Percentiles rank a stretch among this genome's conserved stretches.
These are phyloP conservation scores for Suillia variegata DNA, from an alignment of 2,888 invertebrate species.

Conservation along the genomic window DNA sequence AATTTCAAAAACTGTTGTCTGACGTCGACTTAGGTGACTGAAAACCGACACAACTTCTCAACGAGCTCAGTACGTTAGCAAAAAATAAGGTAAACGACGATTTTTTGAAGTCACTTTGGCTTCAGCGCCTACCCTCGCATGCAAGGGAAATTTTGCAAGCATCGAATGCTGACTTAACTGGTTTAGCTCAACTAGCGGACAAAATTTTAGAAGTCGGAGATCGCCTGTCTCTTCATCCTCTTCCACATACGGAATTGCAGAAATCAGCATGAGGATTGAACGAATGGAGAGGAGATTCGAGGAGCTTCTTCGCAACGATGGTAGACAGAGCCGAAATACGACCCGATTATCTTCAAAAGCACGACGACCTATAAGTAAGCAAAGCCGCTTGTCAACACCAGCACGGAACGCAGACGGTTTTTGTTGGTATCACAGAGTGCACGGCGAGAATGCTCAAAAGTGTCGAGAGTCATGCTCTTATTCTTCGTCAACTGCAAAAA, in stretches of 20 bases:
- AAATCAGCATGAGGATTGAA: not conserved
- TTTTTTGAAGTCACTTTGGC: constrained; percentile 21
- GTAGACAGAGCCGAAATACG: not conserved
- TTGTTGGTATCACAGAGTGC: constrained; percentile 23
- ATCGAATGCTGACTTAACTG: constrained; percentile 14
- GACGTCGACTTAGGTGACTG: constrained; percentile 28
- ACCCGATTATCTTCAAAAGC: not conserved
- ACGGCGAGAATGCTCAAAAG: constrained; percentile 16
- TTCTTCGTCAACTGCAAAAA: constrained; percentile 16
- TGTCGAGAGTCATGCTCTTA: constrained; percentile 20
- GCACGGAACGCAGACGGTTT: not conserved
- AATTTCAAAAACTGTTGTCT: constrained; percentile 24
- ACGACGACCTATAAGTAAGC: not conserved
- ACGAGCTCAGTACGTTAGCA: constrained; percentile 23
- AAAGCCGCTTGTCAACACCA: not conserved
- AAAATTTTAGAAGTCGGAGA: constrained; percentile 15
- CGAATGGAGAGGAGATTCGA: not conserved
- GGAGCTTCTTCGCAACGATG: not conserved
- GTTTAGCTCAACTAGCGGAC: constrained; percentile 12
- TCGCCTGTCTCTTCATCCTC: not conserved
- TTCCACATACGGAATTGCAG: not conserved
- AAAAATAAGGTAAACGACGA: constrained; percentile 18
- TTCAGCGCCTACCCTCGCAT: constrained; percentile 12
- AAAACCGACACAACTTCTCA: constrained; percentile 27
- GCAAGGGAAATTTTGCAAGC: constrained; percentile 21